phyloP scores from a whole-genome alignment of 2,888 invertebrate species.

The Stictocephala bisonia region DNA sequence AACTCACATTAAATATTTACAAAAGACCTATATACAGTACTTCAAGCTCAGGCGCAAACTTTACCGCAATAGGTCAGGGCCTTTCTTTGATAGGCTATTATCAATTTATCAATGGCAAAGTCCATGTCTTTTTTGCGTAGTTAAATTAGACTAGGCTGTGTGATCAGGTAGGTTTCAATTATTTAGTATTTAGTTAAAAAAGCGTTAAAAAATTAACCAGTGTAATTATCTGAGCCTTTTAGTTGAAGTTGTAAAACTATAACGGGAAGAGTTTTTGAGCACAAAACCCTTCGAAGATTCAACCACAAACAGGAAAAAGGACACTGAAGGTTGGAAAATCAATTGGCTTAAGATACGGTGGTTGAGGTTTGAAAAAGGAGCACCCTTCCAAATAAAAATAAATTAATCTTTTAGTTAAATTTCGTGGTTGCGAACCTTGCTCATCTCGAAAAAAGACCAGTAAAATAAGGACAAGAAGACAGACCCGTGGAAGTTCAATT shows the following conservation, averaged over 20 bases:
- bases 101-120: too few relatives aligned
- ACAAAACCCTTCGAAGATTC: neutral
- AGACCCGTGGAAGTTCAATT: conserved; percentile 2
- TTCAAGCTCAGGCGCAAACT: too few relatives aligned
- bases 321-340: neutral
- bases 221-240: too few relatives aligned
- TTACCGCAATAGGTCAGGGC: too few relatives aligned
- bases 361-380: conserved; percentile 11
- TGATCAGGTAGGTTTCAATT: too few relatives aligned
- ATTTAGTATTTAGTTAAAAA: too few relatives aligned
- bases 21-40: too few relatives aligned
- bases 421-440: neutral
- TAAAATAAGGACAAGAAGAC: neutral
- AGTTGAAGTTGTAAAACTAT: neutral
- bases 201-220: too few relatives aligned
- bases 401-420: neutral
- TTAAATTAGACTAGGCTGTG: too few relatives aligned
- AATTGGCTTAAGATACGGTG: conserved; percentile 5
- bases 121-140: too few relatives aligned
- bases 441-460: neutral
- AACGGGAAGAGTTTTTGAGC: conserved; percentile 1
- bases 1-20: too few relatives aligned
- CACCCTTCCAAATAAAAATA: neutral
- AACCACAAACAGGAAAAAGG: conserved; percentile 14
- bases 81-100: too few relatives aligned